Evolutionary conservation across 2,113 vertebrate genomes (phyloP), one percentile per base, ranked within the genome.

Genomic region (Microcebus griseorufus): DNA sequence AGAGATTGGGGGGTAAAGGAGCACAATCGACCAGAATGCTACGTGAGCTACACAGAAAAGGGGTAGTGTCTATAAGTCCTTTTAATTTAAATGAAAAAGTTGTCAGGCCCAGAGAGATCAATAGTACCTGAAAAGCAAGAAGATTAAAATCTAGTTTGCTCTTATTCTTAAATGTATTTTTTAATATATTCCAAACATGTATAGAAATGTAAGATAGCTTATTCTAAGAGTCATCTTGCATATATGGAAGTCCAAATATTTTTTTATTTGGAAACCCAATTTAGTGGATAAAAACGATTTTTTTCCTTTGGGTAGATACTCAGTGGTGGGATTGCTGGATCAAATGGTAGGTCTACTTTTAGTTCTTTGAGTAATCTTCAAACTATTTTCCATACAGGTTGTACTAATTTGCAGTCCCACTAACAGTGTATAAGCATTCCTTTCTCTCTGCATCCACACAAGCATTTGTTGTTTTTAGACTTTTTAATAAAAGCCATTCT

Each of bases 61-160:
- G 34, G 9, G 4, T 3, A 11, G 27, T 45, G 18, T 48, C 76
- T 17, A 2, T 18, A 76, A 85, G 10, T 94, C 32, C 23, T 86
- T 70, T 69, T 87, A 82, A n/a, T 22, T 65, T 83, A 70, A 34
- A 60, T 60, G 65, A 37, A 88, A 87, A 80, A 18, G 16, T 64
- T 45, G 27, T 82, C 37, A 55, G 27, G 22, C 34, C 48, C 23
- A 51, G 58, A 64, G 69, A 82, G 69, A 82, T 64, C 80, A 80
- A 45, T 25, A 65, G n/a, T 48, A 75, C 23, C 92, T 75, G 51
- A 97, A 89, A 88, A 75, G 87, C 37, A 62, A 65, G 84, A 94
- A 76, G 81, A 83, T 42, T n/a, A 62, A 91, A 88, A 37, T 64
- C 37, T 20, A 20, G 17, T 25, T 78, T 55, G 3, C 20, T 60